Conservation (phyloP, 2,888 invertebrate species). For the Cephus spinipes region DNA sequence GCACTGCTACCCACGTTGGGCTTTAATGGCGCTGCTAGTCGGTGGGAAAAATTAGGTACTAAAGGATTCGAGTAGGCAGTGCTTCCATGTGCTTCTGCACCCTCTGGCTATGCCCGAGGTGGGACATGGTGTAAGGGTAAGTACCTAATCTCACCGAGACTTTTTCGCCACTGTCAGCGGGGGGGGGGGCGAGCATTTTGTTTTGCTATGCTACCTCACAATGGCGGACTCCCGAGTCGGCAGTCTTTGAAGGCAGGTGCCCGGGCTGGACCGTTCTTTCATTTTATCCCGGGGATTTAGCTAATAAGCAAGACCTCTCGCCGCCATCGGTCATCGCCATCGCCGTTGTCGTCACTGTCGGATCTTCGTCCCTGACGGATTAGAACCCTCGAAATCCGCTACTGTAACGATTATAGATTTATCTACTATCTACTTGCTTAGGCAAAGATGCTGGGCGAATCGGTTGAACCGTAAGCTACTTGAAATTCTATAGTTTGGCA, state of each 20-base stretch:
- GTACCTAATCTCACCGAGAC: slow-evolving; percentile 6
- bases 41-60: too few species aligned
- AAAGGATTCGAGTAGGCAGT: too few species aligned
- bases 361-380: neutral
- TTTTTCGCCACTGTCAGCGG: slow-evolving; percentile 11
- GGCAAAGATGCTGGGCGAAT: too few species aligned
- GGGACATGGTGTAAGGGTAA: too few species aligned
- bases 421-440: slow-evolving; percentile 20
- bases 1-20: too few species aligned
- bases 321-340: slow-evolving; percentile 7
- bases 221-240: slow-evolving; percentile 31
- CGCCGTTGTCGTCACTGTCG: too few species aligned
- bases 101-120: too few species aligned
- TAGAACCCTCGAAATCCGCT: slow-evolving; percentile 20
- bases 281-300: slow-evolving; percentile 37
- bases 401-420: slow-evolving; percentile 43
- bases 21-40: too few species aligned
- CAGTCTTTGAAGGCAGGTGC: slow-evolving; percentile 46
- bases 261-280: slow-evolving; percentile 10
- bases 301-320: slow-evolving; percentile 48
- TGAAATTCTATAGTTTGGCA: too few species aligned
- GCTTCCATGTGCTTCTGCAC: too few species aligned
- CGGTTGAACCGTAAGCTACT: too few species aligned
- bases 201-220: slow-evolving; percentile 42
- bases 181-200: slow-evolving; percentile 33